These are phyloP conservation scores for Sula dactylatra DNA, from an alignment of 2,113 vertebrate genomes.

Conservation along the genomic window DNA sequence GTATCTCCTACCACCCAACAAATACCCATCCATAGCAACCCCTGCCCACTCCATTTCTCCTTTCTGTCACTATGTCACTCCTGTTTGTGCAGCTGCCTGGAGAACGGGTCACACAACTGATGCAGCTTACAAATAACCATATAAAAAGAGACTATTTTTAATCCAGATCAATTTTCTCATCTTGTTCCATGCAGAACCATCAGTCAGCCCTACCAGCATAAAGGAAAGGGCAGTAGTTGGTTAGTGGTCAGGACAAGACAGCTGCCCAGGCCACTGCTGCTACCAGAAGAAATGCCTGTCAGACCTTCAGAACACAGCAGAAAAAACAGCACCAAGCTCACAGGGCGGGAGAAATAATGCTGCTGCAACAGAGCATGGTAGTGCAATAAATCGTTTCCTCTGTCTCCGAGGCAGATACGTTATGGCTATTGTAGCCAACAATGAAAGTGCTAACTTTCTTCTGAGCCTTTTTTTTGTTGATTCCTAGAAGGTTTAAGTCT, in stretches of 20 bases:
- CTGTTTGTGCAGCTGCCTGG: background rate
- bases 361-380: background rate
- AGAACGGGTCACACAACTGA: background rate
- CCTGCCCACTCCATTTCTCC: background rate
- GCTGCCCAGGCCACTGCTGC: background rate
- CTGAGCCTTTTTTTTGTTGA: background rate
- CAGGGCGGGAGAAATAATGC: background rate
- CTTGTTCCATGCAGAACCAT: background rate
- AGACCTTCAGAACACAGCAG: background rate
- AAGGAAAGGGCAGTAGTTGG: background rate
- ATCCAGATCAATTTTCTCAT: conserved; percentile 16
- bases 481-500: background rate
- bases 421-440: background rate
- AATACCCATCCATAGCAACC: background rate
- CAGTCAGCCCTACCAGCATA: background rate
- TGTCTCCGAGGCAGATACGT: background rate
- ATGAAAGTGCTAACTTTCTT: background rate
- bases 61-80: background rate
- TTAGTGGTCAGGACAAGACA: background rate
- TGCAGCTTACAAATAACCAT: background rate
- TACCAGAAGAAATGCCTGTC: background rate
- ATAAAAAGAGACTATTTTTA: background rate
- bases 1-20: background rate
- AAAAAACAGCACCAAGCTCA: background rate
- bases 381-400: background rate